Evolutionary conservation across 1,140 invertebrate genomes (phyloP).

Genomic region (Portunus trituberculatus): DNA sequence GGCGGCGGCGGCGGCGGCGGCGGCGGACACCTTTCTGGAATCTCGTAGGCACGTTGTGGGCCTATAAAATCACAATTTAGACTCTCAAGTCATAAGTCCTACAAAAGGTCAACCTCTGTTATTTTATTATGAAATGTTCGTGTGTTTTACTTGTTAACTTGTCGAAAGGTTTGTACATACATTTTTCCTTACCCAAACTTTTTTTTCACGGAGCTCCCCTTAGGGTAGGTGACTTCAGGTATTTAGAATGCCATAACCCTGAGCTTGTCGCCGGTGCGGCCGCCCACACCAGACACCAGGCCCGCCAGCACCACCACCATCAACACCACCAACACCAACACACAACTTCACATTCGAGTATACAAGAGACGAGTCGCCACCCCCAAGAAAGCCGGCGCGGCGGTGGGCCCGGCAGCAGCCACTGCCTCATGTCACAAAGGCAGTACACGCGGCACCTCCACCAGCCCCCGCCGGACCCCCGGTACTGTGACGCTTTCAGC

Average conservation of each 20-base stretch:
- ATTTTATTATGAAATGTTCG: slow-evolving; percentile 76
- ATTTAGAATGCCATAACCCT: slow-evolving; percentile 74
- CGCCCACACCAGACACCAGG: background rate
- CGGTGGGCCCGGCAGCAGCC: too few species aligned
- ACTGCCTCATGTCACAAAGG: too few species aligned
- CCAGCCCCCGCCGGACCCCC: too few species aligned
- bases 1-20: slow-evolving; percentile 56
- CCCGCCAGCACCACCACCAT: too few species aligned
- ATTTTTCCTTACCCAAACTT: slow-evolving; percentile 58
- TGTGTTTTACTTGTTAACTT: slow-evolving; percentile 76
- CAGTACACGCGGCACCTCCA: too few species aligned
- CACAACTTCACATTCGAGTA: too few species aligned
- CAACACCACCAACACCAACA: too few species aligned
- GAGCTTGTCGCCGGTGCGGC: slow-evolving; percentile 66
- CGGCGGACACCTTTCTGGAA: slow-evolving; percentile 62
- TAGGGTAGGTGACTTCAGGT: slow-evolving; percentile 69
- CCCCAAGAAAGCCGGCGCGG: too few species aligned
- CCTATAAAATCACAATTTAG: slow-evolving; percentile 75
- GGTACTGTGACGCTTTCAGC: too few species aligned
- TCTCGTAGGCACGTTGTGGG: slow-evolving; percentile 73
- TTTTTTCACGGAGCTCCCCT: slow-evolving; percentile 65
- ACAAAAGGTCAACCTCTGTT: slow-evolving; percentile 74
- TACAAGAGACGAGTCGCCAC: too few species aligned
- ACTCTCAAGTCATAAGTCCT: slow-evolving; percentile 72
- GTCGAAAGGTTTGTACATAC: slow-evolving; percentile 75